Base-by-base conservation (phyloP, 2,113 vertebrate genomes). In the Oryzias celebensis region DNA sequence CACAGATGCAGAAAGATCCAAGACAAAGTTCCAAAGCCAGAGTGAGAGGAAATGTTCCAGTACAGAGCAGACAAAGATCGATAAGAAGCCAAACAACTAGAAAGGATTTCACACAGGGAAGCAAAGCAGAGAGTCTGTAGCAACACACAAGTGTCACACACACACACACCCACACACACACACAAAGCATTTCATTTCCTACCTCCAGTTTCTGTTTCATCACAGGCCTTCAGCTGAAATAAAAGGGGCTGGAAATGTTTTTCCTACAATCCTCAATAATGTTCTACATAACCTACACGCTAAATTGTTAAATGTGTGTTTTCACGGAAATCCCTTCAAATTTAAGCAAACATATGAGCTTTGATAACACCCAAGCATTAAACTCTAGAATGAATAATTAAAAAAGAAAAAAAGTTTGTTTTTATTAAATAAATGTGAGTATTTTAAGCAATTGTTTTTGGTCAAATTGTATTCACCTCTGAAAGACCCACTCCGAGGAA, bases 141-240 rank as follows among this genome's bases (percentile, higher is more conserved):
- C 67, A 66, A 82, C 49, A 78, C 81, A 86, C 70, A 75, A 24
- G 53, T 45, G 61, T 31, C 52, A 45, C 52, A 78, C 62, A 79
- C 52, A 62, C 55, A 48, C 28, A 56, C 45, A 65, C 45, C 71
- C 58, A 75, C 50, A 76, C 31, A 65, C 26, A 66, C 58, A 84
- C 62, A 83, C 43, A 70, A 0, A 87, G 36, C 22, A 18, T 78
- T 77, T 56, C 14, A 23, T 77, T 68, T 87, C 89, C 86, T 90
- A 90, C 87, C 84, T 91, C 85, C 80, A 73, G 43, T 28, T 62
- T 82, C 47, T 64, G 79, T 79, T 73, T 75, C 76, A 73, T 81
- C 82, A 78, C 66, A 76, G 66, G 81, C 75, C 66, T 65, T 80
- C 87, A 80, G 88, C 62, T 78, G 75, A 80, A 79, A 69, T 62